Evolutionary conservation across 1,140 invertebrate species (phyloP).

Genomic region (Proales similis): DNA sequence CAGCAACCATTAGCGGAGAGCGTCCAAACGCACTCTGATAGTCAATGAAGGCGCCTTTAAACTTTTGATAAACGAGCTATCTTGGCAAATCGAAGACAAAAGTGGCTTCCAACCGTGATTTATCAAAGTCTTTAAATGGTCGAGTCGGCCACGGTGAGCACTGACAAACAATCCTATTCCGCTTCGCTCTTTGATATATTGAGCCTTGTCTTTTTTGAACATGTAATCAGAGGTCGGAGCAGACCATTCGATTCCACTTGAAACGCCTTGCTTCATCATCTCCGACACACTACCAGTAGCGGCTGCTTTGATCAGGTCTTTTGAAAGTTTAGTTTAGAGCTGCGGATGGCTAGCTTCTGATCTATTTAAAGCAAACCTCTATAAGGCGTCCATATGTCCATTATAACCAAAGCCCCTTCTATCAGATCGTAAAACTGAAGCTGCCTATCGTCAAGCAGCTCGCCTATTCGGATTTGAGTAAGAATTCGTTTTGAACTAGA

Average conservation of each 20-base stretch:
- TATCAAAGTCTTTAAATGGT: constrained; percentile 8
- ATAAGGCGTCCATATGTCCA: constrained; percentile 34
- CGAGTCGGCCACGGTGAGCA: constrained; percentile 17
- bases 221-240: constrained; percentile 37
- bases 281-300: constrained; percentile 13
- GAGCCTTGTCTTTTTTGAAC: constrained; percentile 9
- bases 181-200: constrained; percentile 33
- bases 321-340: too few species aligned
- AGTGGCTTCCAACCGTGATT: too few species aligned
- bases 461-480: too few species aligned
- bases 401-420: constrained; percentile 9
- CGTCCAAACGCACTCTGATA: constrained; percentile 27
- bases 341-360: too few species aligned
- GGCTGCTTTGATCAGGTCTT: constrained; percentile 1
- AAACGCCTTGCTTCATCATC: constrained; percentile 14
- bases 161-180: constrained; percentile 31
- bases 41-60: constrained; percentile 19
- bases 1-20: constrained; percentile 22
- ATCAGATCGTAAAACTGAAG: constrained; percentile 34
- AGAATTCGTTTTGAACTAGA: too few species aligned
- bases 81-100: too few species aligned
- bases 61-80: too few species aligned
- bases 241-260: constrained; percentile 13
- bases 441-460: constrained; percentile 21
- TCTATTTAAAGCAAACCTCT: too few species aligned